phyloP scores from a whole-genome alignment of 1,140 invertebrate species.

The Temnothorax nylanderi region DNA sequence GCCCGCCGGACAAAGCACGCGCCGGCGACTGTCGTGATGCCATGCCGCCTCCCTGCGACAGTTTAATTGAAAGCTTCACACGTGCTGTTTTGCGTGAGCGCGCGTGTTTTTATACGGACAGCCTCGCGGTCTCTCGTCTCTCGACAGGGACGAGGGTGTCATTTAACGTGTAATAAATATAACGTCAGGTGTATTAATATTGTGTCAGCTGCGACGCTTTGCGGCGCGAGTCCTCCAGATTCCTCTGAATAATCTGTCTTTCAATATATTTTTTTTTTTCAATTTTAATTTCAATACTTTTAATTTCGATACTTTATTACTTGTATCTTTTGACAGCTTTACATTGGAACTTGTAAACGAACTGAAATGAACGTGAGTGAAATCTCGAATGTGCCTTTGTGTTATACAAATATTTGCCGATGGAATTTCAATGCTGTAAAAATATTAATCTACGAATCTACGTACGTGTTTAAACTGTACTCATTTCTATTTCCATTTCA shows the following conservation, averaged over 20 bases:
- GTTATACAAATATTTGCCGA: constrained; percentile 9
- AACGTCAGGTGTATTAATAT: constrained; percentile 16
- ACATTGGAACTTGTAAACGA: neutral
- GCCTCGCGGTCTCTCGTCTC: neutral
- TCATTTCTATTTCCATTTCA: neutral
- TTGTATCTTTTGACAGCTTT: neutral
- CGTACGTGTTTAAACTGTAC: neutral
- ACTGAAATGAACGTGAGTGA: neutral
- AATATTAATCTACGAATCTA: constrained; percentile 20
- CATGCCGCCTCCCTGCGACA: neutral
- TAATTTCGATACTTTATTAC: neutral
- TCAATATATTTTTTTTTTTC: neutral
- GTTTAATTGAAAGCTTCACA: constrained; percentile 38
- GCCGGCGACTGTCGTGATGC: neutral
- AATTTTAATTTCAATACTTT: neutral
- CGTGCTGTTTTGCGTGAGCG: constrained; percentile 21
- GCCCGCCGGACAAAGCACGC: constrained; percentile 14
- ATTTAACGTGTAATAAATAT: constrained; percentile 12
- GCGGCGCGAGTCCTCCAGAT: neutral
- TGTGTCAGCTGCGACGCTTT: neutral
- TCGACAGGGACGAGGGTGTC: neutral
- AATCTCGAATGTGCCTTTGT: neutral
- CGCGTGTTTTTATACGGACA: neutral
- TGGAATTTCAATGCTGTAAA: constrained; percentile 22
- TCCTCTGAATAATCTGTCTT: neutral